phyloP scores from a whole-genome alignment of 2,797 vertebrate species.

The Eptatretus atami region DNA sequence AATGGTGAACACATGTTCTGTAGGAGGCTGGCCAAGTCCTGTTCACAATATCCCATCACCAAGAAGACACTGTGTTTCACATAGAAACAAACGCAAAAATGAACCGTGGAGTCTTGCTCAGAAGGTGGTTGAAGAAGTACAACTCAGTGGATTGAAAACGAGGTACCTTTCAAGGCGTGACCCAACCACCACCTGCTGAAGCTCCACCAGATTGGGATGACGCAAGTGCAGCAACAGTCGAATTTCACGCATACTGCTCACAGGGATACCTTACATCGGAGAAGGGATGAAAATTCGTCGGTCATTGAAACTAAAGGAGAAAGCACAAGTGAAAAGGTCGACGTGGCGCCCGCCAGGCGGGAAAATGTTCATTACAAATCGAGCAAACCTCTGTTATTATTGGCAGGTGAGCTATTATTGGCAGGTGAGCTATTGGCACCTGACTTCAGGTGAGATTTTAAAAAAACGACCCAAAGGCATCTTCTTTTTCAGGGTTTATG shows the following conservation, averaged over 20 bases:
- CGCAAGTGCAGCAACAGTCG: constrained; percentile 43
- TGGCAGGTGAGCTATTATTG: too few species aligned
- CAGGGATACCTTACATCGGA: constrained; percentile 33
- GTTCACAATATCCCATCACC: constrained; percentile 97
- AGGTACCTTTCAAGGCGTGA: background rate
- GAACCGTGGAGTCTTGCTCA: too few species aligned
- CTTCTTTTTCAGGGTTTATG: too few species aligned
- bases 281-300: background rate
- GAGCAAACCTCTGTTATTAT: background rate
- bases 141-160: too few species aligned
- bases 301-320: background rate
- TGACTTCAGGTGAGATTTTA: too few species aligned
- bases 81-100: background rate
- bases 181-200: constrained; percentile 81
- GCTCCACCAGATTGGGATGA: constrained; percentile 66
- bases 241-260: constrained; percentile 79
- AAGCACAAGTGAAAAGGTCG: background rate
- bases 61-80: constrained; percentile 36
- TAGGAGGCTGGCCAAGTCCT: constrained; percentile 81
- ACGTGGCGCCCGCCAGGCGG: too few species aligned
- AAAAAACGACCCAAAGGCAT: too few species aligned
- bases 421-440: too few species aligned
- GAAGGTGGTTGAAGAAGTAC: too few species aligned
- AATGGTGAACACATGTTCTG: constrained; percentile 90
- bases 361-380: background rate